A percentile compares a stretch with the other conserved stretches of the same genome.
phyloP scores from a whole-genome alignment of 2,888 invertebrate genomes.

The Trichopoda pennipes region DNA sequence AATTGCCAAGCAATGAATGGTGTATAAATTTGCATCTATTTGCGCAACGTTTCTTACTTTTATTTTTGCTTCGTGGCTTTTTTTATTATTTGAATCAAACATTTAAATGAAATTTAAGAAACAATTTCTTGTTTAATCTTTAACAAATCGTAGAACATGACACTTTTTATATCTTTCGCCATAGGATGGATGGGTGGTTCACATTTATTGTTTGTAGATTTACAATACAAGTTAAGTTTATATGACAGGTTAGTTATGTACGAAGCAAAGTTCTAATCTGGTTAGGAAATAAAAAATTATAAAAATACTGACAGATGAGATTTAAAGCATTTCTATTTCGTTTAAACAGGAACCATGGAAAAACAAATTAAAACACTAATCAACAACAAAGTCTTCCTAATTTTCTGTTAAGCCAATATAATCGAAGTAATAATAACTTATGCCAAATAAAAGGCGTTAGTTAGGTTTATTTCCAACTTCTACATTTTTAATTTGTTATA shows the following conservation, averaged over 20 bases:
- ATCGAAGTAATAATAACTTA: no score
- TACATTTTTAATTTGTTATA: no score
- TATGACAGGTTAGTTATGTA: conserved; percentile 4
- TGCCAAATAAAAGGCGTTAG: no score
- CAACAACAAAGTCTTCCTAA: no score
- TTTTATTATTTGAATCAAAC: conserved; percentile 54
- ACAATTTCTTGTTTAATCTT: conserved; percentile 30
- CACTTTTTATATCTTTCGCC: conserved; percentile 51
- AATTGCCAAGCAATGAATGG: conserved; percentile 60
- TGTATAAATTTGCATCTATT: conserved; percentile 63
- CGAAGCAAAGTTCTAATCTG: not conserved
- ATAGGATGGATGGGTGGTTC: conserved; percentile 35
- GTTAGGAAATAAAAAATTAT: conserved; percentile 8
- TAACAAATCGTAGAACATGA: conserved; percentile 55
- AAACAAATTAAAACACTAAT: no score
- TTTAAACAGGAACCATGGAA: no score
- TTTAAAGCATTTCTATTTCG: no score
- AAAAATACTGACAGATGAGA: not conserved
- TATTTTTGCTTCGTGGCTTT: not conserved
- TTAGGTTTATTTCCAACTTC: no score
- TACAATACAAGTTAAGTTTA: conserved; percentile 16
- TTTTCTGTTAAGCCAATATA: no score
- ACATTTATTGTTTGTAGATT: conserved; percentile 17
- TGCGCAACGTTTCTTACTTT: conserved; percentile 44
- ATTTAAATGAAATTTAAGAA: conserved; percentile 49